Evolutionary conservation across 2,797 vertebrate species (phyloP).

Genomic region (Acrossocheilus wenchowensis): DNA sequence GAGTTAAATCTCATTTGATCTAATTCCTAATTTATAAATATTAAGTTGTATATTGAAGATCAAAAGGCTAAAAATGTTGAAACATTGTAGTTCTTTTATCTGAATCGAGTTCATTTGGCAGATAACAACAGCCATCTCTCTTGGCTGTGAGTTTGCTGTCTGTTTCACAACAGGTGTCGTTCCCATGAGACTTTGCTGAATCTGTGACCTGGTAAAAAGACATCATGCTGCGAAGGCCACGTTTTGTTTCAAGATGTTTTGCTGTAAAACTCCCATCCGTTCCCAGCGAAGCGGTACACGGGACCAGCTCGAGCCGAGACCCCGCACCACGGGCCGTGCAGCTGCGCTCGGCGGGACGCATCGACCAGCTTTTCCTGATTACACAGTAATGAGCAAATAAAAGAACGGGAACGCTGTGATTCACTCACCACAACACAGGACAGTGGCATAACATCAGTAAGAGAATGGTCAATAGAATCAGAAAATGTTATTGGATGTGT

Average conservation of each 20-base stretch:
- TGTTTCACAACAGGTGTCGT: conserved; percentile 15
- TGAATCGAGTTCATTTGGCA: background rate
- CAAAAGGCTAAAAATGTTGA: background rate
- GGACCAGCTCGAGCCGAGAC: conserved; percentile 21
- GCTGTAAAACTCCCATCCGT: conserved; percentile 11
- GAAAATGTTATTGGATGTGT: background rate
- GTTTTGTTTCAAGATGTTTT: conserved; percentile 40
- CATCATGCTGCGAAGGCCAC: conserved; percentile 13
- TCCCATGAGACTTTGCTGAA: conserved; percentile 40
- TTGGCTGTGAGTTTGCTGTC: background rate
- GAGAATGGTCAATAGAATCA: background rate
- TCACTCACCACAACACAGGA: background rate
- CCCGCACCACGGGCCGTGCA: conserved; percentile 28
- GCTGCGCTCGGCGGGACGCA: conserved; percentile 40
- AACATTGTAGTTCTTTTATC: background rate
- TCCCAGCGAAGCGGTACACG: conserved; percentile 26
- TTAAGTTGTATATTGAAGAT: background rate
- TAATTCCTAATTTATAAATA: background rate
- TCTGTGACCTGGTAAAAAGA: conserved; percentile 31
- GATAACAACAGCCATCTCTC: background rate
- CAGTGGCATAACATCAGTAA: background rate
- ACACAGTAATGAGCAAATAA: conserved; percentile 27
- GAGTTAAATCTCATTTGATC: background rate
- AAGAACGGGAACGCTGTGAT: conserved; percentile 13
- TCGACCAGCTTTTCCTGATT: conserved; percentile 31